Evolutionary conservation across 2,113 vertebrate genomes (phyloP), one percentile per base, ranked within the genome.

Genomic region (Colaptes auratus): DNA sequence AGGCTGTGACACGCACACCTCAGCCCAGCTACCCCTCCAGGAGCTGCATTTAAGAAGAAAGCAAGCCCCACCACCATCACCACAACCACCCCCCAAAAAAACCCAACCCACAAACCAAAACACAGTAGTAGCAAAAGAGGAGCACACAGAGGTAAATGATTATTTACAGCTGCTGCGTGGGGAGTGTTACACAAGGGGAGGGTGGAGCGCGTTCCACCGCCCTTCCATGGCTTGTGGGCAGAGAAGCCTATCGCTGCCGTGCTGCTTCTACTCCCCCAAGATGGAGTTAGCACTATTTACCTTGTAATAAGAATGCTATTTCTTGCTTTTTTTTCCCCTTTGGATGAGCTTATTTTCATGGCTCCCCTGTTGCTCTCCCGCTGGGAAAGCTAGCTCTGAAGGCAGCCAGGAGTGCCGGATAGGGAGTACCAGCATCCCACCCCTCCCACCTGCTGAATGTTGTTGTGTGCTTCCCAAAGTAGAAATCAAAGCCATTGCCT

Each of bases 291-390:
- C 86, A 13, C 88, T 96, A 94, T 96, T 95, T 95, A 91, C 94
- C 85, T 93, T 93, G 94, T 96, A 86, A 95, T 89, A 65, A 83
- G 88, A 95, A 93, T 89, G 94, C 93, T 93, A 83, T 92, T 95
- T 95, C 87, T 95, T 91, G 89, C 48, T 15, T 76, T 87, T 72
- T 82, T 79, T 21, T 24, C 39, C 30, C 69, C 48, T 50, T 85
- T 86, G 72, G 75, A 87, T 80, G 82, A 91, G 72, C 33, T 93
- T 93, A 75, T 94, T 95, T 91, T 83, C 65, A 65, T 3, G 31
- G 64, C 69, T 84, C 83, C 66, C 65, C 24, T 61, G 73, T 73
- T 81, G 88, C 75, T 90, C 31, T 77, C 78, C 82, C 79, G 81
- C 86, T 80, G 78, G 67, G 76, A 52, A 59, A 87, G 78, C 82